phyloP scores from a whole-genome alignment of 1,140 invertebrate genomes.

The Aleiodes sp. region DNA sequence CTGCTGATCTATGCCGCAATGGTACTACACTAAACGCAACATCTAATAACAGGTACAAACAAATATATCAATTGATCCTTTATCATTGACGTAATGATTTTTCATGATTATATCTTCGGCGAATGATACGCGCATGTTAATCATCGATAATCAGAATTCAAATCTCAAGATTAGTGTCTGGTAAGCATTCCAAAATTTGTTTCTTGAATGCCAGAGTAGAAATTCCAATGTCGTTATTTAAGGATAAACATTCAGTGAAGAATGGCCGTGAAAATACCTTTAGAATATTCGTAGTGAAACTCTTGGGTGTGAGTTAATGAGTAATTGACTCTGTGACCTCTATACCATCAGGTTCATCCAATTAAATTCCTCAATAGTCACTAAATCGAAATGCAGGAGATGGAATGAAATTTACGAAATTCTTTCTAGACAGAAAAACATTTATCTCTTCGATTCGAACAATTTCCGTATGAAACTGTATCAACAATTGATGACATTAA shows the following conservation, averaged over 20 bases:
- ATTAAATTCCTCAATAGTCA: conserved; percentile 28
- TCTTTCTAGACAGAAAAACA: no score
- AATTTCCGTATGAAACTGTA: no score
- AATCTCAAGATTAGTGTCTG: no score
- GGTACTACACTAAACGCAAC: background rate
- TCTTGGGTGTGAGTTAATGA: conserved; percentile 56
- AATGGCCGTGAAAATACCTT: conserved; percentile 42
- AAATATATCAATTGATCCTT: background rate
- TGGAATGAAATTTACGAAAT: conserved; percentile 6
- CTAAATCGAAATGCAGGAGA: conserved; percentile 23
- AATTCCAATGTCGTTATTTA: conserved; percentile 29
- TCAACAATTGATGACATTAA: no score
- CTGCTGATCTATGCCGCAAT: background rate
- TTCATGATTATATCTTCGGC: no score
- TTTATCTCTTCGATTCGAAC: no score
- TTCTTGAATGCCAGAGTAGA: no score
- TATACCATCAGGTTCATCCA: conserved; percentile 27
- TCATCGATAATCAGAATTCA: no score
- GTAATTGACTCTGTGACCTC: conserved; percentile 61
- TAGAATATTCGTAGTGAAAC: conserved; percentile 43
- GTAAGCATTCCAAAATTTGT: no score
- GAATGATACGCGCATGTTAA: no score
- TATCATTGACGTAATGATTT: no score
- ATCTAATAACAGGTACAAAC: background rate
- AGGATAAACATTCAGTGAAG: no score